phyloP scores from a whole-genome alignment of 2,888 invertebrate genomes.

The Timema podura region DNA sequence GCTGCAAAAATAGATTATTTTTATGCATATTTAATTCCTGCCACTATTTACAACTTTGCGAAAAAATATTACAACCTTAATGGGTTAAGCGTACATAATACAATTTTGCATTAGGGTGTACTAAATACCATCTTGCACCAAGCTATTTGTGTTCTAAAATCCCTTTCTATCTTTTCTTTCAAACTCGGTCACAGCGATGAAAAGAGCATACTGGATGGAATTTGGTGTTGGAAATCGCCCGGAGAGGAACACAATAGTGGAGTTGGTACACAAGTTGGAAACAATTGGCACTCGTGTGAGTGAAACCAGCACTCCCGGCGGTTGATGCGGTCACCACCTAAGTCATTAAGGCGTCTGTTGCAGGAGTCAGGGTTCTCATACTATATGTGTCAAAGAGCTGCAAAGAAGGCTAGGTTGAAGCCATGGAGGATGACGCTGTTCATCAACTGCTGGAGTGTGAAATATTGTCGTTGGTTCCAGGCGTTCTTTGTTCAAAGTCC shows the following conservation, averaged over 20 bases:
- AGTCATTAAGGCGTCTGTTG: neutral
- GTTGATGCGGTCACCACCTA: neutral
- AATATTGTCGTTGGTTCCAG: no score
- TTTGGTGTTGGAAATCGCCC: constrained; percentile 11
- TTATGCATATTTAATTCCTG: no score
- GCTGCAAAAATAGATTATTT: no score
- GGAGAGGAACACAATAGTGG: constrained; percentile 15
- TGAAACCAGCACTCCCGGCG: neutral
- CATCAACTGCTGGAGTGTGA: neutral
- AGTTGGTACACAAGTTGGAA: neutral
- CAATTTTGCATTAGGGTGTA: no score
- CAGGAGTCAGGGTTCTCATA: neutral
- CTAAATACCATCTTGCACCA: no score
- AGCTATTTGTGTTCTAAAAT: no score
- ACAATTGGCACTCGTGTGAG: neutral
- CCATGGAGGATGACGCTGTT: neutral
- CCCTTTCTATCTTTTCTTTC: no score
- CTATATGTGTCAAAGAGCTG: constrained; percentile 5
- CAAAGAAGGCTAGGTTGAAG: neutral
- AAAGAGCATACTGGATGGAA: neutral
- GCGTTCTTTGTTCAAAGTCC: no score
- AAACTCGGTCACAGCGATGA: no score
- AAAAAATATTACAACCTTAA: no score
- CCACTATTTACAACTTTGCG: no score
- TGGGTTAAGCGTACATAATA: no score